Percentiles rank a stretch among this genome's conserved stretches.
Conservation (phyloP, 2,888 invertebrate species). For the Drosophila emarginata region DNA sequence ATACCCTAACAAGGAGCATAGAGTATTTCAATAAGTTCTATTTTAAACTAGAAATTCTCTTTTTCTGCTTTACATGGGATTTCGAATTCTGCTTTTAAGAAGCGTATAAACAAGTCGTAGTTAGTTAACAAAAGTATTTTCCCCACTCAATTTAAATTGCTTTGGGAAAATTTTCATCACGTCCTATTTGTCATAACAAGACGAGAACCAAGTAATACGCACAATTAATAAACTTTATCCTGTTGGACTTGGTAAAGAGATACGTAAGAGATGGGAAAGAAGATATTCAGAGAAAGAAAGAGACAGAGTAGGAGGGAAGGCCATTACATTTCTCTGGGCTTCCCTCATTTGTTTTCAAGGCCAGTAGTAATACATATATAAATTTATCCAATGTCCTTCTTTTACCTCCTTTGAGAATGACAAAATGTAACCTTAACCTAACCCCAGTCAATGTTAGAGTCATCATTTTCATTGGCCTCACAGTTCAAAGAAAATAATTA, state of each 20-base stretch:
- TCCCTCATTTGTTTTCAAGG: slow-evolving; percentile 60
- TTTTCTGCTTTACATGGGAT: no score
- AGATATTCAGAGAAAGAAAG: no score
- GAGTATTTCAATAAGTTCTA: neutral
- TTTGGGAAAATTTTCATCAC: slow-evolving; percentile 33
- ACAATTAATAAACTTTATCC: slow-evolving; percentile 67
- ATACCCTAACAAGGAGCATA: slow-evolving; percentile 20
- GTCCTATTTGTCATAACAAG: slow-evolving; percentile 29
- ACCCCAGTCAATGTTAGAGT: slow-evolving; percentile 46
- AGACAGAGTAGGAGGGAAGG: slow-evolving; percentile 24
- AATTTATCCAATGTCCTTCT: neutral
- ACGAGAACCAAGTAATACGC: slow-evolving; percentile 55
- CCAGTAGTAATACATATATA: slow-evolving; percentile 20
- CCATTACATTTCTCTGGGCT: slow-evolving; percentile 47
- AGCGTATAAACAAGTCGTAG: neutral
- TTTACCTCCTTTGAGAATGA: neutral
- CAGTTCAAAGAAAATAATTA: slow-evolving; percentile 26
- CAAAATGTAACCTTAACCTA: slow-evolving; percentile 18
- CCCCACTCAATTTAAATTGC: slow-evolving; percentile 24
- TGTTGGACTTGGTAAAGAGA: neutral
- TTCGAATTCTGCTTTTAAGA: neutral
- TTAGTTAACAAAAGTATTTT: neutral
- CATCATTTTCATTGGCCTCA: slow-evolving; percentile 41
- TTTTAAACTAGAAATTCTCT: no score
- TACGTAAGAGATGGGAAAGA: neutral